A percentile compares a stretch with the other conserved stretches of the same genome.
Conservation (phyloP, 2,888 invertebrate genomes). For the Hemicrepidius hirtus region DNA sequence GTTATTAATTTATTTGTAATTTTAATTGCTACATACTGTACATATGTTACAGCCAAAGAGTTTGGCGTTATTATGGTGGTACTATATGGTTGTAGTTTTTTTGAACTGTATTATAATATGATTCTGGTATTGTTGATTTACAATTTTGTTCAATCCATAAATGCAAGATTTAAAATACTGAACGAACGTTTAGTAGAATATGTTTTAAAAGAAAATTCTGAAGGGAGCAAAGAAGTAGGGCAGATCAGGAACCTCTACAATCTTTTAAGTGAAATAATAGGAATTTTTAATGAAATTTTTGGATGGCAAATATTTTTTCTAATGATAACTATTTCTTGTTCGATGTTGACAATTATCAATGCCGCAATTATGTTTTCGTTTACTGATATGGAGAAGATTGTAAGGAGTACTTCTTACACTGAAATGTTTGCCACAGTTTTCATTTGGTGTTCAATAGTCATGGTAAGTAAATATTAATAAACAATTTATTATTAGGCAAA, state of each 20-base stretch:
- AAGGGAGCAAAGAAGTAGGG: not conserved
- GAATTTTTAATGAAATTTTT: not conserved
- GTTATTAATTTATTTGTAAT: not conserved
- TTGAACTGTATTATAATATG: not conserved
- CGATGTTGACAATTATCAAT: no score
- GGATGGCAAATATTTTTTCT: not conserved
- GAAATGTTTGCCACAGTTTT: not conserved
- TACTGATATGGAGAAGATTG: no score
- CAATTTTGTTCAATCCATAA: not conserved
- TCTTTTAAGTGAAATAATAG: not conserved
- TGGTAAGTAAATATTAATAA: not conserved
- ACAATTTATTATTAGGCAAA: no score
- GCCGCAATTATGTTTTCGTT: not conserved
- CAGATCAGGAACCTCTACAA: not conserved
- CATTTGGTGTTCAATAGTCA: not conserved
- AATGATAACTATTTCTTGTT: no score
- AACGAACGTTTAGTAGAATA: not conserved
- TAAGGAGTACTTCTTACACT: not conserved
- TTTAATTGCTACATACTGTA: not conserved
- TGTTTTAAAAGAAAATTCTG: no score
- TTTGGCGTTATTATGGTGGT: not conserved
- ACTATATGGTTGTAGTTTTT: not conserved
- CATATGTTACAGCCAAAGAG: not conserved
- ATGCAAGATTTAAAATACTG: not conserved
- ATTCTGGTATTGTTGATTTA: not conserved